phyloP scores from a whole-genome alignment of 37 sponge, comb jelly and placozoan genomes.

The Cliona cf. orientalis region DNA sequence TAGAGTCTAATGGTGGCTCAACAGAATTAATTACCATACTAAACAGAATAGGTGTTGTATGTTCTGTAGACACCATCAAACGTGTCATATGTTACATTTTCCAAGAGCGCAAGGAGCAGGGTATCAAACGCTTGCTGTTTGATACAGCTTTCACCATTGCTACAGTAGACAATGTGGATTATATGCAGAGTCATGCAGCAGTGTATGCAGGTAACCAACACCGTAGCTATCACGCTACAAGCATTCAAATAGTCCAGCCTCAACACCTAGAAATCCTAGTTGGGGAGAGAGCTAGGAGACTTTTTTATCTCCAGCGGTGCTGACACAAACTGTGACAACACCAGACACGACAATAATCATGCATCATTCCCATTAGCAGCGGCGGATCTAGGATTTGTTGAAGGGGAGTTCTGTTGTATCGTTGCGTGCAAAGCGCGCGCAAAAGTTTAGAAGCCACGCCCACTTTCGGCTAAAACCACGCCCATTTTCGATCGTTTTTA shows the following conservation, averaged over 20 bases:
- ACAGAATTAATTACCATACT: background rate
- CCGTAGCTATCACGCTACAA: constrained; percentile 23
- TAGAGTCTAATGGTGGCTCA: constrained; percentile 8
- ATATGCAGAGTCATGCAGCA: background rate
- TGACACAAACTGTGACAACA: no score
- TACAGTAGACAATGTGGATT: constrained; percentile 24
- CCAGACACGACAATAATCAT: no score
- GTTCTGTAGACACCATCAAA: background rate
- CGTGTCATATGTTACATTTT: background rate
- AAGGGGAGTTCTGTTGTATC: no score
- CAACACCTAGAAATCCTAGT: no score
- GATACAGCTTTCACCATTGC: background rate
- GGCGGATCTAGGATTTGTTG: no score
- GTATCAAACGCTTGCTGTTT: background rate
- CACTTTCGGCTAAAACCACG: no score
- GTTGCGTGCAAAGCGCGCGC: no score
- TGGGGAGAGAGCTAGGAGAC: no score
- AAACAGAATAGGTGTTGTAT: background rate
- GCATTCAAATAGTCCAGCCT: constrained; percentile 3
- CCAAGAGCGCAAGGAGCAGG: background rate
- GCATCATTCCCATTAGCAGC: no score
- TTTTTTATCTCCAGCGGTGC: no score
- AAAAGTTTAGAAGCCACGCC: no score
- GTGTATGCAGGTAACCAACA: constrained; percentile 9
- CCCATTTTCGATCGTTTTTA: no score